Base-by-base conservation (phyloP, 2,797 vertebrate genomes). In the Channa striata region DNA sequence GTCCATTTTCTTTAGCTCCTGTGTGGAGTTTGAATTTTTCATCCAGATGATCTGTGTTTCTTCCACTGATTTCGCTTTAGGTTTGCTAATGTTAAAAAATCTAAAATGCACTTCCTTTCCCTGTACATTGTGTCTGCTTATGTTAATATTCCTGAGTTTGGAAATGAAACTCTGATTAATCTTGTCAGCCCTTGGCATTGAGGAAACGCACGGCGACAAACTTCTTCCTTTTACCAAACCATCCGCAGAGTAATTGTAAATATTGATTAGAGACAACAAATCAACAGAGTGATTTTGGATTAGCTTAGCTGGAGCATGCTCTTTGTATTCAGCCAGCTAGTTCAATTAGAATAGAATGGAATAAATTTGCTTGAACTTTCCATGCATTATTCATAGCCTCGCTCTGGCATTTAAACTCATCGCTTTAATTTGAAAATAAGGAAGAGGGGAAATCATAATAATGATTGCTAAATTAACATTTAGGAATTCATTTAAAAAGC, bases 361-460 rank as follows among this genome's bases (percentile, higher is more conserved):
- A 91, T 87, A 83, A 61, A 89, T 85, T 86, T 80, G 75, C 84
- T 75, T 80, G 67, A 84, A 87, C 80, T 78, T 83, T 81, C 74
- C 73, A 89, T 89, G 10, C 76, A 90, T 90, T 80, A 89, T 90
- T 83, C 78, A 87, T 89, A 46, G 19, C 40, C 46, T 61, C 5
- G 30, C 59, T 77, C 50, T 48, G 1, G 57, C 67, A 69, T 86
- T 84, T 83, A 87, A 67, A 81, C 51, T 68, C 73, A 54, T 68
- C n/a, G 48, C 74, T 83, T 81, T 80, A 43, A 83, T 85, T 87
- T 77, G n/a, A 63, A 82, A 82, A 77, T 63, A 83, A 70, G 77
- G 39, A 60, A 30, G 19, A 54, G 33, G 25, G 20, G n/a, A 39
- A 56, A 53, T 73, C 52, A 36, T 72, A 48, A 61, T 68, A 65